Percentiles rank a stretch among this genome's conserved stretches.
Conservation (phyloP, 53 echinoderm and acorn worm species). For the Holothuria leucospilota region DNA sequence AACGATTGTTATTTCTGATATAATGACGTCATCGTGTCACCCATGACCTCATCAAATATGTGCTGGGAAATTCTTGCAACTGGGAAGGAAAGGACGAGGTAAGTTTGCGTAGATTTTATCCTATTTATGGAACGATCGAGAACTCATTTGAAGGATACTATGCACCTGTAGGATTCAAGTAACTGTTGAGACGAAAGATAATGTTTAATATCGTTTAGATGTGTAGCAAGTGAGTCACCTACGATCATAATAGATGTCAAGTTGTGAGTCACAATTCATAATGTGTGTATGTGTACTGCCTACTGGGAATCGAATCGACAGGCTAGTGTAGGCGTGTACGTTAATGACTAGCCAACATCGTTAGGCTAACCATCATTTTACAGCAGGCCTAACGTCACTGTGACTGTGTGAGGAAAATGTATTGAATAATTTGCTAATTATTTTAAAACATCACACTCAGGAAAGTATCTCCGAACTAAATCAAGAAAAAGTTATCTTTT, state of each 20-base stretch:
- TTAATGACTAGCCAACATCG: no score
- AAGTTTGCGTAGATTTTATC: slow-evolving; percentile 25
- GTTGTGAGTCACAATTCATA: slow-evolving; percentile 44
- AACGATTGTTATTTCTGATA: slow-evolving; percentile 43
- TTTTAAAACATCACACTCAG: no score
- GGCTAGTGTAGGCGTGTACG: background rate
- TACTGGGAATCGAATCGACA: background rate
- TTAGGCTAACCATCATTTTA: no score
- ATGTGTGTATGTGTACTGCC: background rate
- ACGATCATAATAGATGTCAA: slow-evolving; percentile 22
- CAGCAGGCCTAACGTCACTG: no score
- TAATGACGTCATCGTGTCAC: slow-evolving; percentile 42
- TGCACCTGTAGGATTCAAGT: background rate
- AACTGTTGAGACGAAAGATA: background rate
- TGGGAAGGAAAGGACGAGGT: slow-evolving; percentile 22
- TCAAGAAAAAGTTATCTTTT: no score
- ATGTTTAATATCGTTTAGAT: background rate
- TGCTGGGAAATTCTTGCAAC: slow-evolving; percentile 26
- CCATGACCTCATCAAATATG: slow-evolving; percentile 50
- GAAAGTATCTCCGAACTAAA: no score
- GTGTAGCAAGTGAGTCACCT: slow-evolving; percentile 34
- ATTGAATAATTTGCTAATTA: no score
- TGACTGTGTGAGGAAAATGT: no score
- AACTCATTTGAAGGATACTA: background rate
- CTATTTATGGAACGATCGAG: background rate